Base-by-base conservation (phyloP, 2,888 invertebrate species). In the Heliconius cydno region DNA sequence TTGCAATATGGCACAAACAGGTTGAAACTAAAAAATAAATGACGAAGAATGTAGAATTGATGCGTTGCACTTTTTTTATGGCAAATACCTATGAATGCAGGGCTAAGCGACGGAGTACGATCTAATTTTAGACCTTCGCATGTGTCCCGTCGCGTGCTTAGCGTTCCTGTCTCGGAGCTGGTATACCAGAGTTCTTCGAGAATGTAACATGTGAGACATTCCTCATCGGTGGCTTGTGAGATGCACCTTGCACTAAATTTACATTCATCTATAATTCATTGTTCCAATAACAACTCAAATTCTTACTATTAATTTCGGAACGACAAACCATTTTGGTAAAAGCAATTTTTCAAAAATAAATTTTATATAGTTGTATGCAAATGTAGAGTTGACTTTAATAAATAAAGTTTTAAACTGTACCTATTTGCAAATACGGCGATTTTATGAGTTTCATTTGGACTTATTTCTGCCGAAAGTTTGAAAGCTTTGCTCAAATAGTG, bases 111-210 rank as follows among this genome's bases (percentile, higher is more conserved):
- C 87, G 87, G 86, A 87, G 85, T 86, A 84, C 85, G 86, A 86
- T 91, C 92, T 94, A 94, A 94, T 93, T 91, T 91, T 94, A 93
- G 88, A 85, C 83, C 79, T 80, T 86, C 86, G 85, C 86, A 82
- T 85, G 84, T 86, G 85, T 85, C 88, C 85, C 86, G 90, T 88
- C 90, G 91, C 92, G 85, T 91, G 89, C 91, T 89, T 90, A 87
- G 87, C 91, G 86, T 90, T 87, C 90, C 90, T 86, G 86, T 84
- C 85, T 86, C 84, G 85, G 80, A 78, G 83, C 80, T 83, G 81
- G 80, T 82, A 82, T 79, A 80, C 82, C 80, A 80, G 81, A 83
- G 82, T 82, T 81, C 81, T 82, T 80, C 79, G 81, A 75, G 79
- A 84, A 85, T 83, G 82, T 82, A 78, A 80, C 80, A 83, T 82